Base-by-base conservation (phyloP, 2,113 vertebrate genomes). In the Oryctolagus cuniculus region DNA sequence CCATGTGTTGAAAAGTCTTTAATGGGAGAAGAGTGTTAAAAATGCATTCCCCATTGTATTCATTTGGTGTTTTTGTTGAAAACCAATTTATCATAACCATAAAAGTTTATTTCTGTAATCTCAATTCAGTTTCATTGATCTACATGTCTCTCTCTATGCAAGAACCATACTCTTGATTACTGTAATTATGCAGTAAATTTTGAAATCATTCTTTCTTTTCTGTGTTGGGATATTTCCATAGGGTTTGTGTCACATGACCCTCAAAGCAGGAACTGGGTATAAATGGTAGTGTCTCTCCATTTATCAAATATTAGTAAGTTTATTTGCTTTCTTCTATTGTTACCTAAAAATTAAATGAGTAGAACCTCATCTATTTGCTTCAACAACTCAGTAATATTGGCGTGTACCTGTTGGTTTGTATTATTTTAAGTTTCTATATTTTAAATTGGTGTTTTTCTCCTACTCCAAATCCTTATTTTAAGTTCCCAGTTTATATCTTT, bases 321-420 rank as follows among this genome's bases (percentile, higher is more conserved):
- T 70, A 63, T 34, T 89, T 90, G 34, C 38, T 49, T 86, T 72
- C 12, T 44, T 67, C 16, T 51, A 17, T 51, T 78, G 67, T 87
- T 67, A 61, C 83, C 84, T 67, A 21, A 93, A 85, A 78, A 69
- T 66, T 78, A 85, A 91, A 63, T 64, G 67, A 64, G 19, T 90
- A 9, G 51, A 92, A 81, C 3, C 12, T 80, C 34, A 92, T 9
- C 5, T 73, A 3, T 89, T 92, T 89, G 74, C 25, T 85, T 58
- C 31, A 69, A 11, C 6, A 44, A 0, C 24, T 22, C 10, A 12
- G 24, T 25, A 79, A 79, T 29, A 86, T 70, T 85, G 25, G 25
- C 4, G 21, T 44, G 2, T 61, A 31, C 11, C 49, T 69, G 44
- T 34, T 83, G 10, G 27, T 9, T 11, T 61, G 1, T 24, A 64